These are phyloP conservation scores for Drosophila paucipuncta DNA, from an alignment of 2,888 invertebrate genomes.

Conservation along the genomic window DNA sequence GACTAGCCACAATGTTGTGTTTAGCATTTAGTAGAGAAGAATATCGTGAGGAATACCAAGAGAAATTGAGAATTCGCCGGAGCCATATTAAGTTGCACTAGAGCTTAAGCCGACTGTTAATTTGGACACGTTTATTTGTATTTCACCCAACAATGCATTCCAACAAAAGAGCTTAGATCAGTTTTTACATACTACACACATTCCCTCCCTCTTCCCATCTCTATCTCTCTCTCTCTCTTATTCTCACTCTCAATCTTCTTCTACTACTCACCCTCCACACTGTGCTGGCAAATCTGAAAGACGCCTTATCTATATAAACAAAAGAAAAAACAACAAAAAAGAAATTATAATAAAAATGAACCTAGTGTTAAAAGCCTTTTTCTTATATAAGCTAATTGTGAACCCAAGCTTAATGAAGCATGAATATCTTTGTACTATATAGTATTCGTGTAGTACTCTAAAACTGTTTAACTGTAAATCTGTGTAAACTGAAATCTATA, in stretches of 20 bases:
- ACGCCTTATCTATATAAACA: slow-evolving; percentile 52
- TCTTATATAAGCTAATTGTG: slow-evolving; percentile 51
- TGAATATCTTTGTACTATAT: slow-evolving; percentile 36
- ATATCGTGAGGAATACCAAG: background rate
- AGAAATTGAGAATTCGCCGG: slow-evolving; percentile 3
- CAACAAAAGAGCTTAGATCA: slow-evolving; percentile 8
- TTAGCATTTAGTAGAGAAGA: slow-evolving; percentile 54
- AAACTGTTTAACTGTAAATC: slow-evolving; percentile 30
- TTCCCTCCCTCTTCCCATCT: background rate
- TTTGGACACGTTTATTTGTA: slow-evolving; percentile 6
- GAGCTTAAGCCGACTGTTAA: slow-evolving; percentile 13
- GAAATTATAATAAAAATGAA: slow-evolving; percentile 8
- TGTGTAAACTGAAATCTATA: slow-evolving; percentile 22
- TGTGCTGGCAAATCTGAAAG: slow-evolving; percentile 49
- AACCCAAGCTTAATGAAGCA: slow-evolving; percentile 27
- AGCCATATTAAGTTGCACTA: slow-evolving; percentile 4
- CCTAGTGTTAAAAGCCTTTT: slow-evolving; percentile 44
- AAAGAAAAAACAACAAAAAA: background rate
- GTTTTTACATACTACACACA: background rate
- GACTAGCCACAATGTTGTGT: slow-evolving; percentile 69
- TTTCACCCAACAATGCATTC: slow-evolving; percentile 30
- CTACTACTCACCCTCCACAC: slow-evolving; percentile 6
- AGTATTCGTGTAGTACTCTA: slow-evolving; percentile 34
- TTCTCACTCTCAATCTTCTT: background rate
- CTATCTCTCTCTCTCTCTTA: background rate